These are phyloP conservation scores for Orchestia grillus DNA, from an alignment of 1,140 invertebrate genomes.

Conservation along the genomic window DNA sequence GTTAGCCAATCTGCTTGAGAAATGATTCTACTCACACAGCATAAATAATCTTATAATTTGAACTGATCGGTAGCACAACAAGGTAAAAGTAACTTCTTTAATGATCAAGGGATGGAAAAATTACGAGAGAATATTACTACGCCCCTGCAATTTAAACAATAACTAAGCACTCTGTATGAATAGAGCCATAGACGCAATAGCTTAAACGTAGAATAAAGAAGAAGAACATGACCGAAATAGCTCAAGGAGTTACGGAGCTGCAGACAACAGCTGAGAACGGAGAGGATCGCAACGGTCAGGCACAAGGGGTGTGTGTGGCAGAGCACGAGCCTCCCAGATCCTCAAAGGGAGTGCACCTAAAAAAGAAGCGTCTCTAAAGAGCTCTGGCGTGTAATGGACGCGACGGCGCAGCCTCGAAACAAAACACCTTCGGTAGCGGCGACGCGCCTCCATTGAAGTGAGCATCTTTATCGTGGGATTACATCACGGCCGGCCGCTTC, in stretches of 20 bases:
- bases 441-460: slow-evolving; percentile 5
- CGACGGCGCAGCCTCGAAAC: slow-evolving; percentile 5
- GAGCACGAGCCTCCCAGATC: slow-evolving; percentile 8
- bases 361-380: slow-evolving; percentile 56
- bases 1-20: too few relatives aligned
- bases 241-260: background rate
- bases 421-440: background rate
- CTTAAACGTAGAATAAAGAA: background rate
- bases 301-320: slow-evolving; percentile 4
- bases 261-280: background rate
- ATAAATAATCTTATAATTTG: too few relatives aligned
- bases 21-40: too few relatives aligned
- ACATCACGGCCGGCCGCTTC: background rate
- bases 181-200: background rate
- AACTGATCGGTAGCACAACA: too few relatives aligned
- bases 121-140: too few relatives aligned
- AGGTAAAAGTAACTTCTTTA: too few relatives aligned
- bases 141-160: background rate
- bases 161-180: background rate
- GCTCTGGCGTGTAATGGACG: slow-evolving; percentile 50
- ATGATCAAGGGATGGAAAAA: too few relatives aligned
- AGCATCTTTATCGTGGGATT: slow-evolving; percentile 2
- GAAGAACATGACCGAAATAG: background rate
- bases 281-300: background rate
- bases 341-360: slow-evolving; percentile 17